Percentiles rank a stretch among this genome's conserved stretches.
phyloP scores from a whole-genome alignment of 2,888 invertebrate species.

The Hypena proboscidalis region DNA sequence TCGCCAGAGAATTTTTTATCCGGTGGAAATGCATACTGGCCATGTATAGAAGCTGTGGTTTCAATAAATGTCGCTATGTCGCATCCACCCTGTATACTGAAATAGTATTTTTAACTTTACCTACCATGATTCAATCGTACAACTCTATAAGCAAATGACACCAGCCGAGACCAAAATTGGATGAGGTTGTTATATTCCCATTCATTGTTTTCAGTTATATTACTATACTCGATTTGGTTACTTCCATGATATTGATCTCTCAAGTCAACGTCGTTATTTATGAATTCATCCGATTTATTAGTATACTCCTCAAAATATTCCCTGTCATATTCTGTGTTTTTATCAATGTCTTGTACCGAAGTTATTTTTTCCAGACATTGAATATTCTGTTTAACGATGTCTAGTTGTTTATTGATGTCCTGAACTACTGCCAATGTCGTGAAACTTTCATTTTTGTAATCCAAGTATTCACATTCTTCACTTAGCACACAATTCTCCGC shows the following conservation, averaged over 20 bases:
- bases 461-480: slow-evolving; percentile 11
- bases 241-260: too few species aligned
- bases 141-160: slow-evolving; percentile 72
- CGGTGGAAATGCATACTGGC: too few species aligned
- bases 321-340: slow-evolving; percentile 43
- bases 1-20: too few species aligned
- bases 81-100: too few species aligned
- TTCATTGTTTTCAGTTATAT: slow-evolving; percentile 26
- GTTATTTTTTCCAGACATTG: slow-evolving; percentile 57
- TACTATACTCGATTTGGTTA: too few species aligned
- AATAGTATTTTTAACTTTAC: slow-evolving; percentile 7
- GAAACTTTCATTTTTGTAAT: slow-evolving; percentile 4
- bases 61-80: too few species aligned
- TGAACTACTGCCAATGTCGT: slow-evolving; percentile 52
- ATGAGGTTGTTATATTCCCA: slow-evolving; percentile 48
- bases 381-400: slow-evolving; percentile 62
- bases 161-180: slow-evolving; percentile 68
- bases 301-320: slow-evolving; percentile 21
- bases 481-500: slow-evolving; percentile 46
- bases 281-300: background rate
- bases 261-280: background rate
- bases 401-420: slow-evolving; percentile 59
- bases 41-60: too few species aligned
- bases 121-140: slow-evolving; percentile 70
- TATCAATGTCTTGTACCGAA: slow-evolving; percentile 48